These are phyloP conservation scores for Teleogryllus occipitalis DNA, from an alignment of 1,140 invertebrate genomes.

Conservation along the genomic window DNA sequence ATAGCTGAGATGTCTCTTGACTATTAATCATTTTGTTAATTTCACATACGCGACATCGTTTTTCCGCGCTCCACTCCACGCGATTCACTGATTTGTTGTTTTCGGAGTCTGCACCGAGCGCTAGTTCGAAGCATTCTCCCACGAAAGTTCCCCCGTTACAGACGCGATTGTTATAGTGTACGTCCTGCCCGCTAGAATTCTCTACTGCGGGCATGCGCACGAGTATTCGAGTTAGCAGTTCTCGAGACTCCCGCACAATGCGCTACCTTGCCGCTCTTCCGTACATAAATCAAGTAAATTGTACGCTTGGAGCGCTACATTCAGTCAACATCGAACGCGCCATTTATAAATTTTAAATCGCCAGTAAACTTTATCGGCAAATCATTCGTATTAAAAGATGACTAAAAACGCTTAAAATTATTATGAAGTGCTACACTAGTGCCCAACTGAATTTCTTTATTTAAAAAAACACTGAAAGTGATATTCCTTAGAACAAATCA, in stretches of 20 bases:
- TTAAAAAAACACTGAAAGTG: too few species aligned
- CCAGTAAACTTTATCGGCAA: too few species aligned
- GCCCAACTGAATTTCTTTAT: too few species aligned
- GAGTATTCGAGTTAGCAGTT: background rate
- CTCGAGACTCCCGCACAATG: background rate
- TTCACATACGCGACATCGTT: background rate
- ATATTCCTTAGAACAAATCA: too few species aligned
- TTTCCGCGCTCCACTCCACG: background rate
- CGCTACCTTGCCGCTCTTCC: background rate
- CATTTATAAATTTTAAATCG: too few species aligned
- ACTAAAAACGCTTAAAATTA: too few species aligned
- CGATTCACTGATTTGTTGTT: background rate
- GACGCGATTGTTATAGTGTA: background rate
- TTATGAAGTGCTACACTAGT: too few species aligned
- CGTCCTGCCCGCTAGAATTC: background rate
- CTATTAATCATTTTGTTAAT: background rate
- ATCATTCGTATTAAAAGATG: too few species aligned
- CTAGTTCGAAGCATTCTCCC: constrained; percentile 3
- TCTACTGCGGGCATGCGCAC: background rate
- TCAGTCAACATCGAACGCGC: too few species aligned
- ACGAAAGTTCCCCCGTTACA: background rate
- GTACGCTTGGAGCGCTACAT: too few species aligned
- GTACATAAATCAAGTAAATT: too few species aligned
- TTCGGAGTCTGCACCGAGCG: background rate
- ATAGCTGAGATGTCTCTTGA: background rate